A percentile compares a stretch with the other conserved stretches of the same genome.
These are phyloP conservation scores for Cerastis rubricosa DNA, from an alignment of 2,888 invertebrate genomes.

Conservation along the genomic window DNA sequence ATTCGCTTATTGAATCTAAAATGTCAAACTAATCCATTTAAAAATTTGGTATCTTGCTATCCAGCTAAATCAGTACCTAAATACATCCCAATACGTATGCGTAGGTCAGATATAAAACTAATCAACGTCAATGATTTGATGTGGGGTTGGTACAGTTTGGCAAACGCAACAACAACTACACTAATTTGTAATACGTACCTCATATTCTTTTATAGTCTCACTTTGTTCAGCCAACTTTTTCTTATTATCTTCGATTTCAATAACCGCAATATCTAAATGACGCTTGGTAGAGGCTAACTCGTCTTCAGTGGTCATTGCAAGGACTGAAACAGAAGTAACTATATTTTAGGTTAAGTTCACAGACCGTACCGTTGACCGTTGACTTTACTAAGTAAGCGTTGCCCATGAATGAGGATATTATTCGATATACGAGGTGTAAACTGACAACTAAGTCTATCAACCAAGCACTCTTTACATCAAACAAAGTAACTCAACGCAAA, in stretches of 20 bases:
- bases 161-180: too few species aligned
- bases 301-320: slow-evolving; percentile 55
- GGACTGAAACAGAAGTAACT: slow-evolving; percentile 60
- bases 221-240: slow-evolving; percentile 71
- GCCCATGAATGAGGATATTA: background rate
- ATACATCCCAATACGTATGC: background rate
- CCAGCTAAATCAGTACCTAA: background rate
- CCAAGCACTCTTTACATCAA: background rate
- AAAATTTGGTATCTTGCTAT: background rate
- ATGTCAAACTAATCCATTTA: background rate
- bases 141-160: background rate
- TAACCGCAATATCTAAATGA: slow-evolving; percentile 72
- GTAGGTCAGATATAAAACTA: background rate
- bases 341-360: background rate
- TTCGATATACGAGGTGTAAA: background rate
- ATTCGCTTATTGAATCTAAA: background rate
- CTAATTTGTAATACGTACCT: slow-evolving; percentile 69
- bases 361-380: background rate
- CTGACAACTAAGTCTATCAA: background rate
- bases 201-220: slow-evolving; percentile 74
- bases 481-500: background rate
- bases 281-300: slow-evolving; percentile 70
- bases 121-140: background rate
- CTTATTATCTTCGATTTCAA: slow-evolving; percentile 76
- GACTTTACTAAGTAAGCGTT: background rate